These are phyloP conservation scores for Poecile montanus DNA, from an alignment of 2,797 vertebrate species.

Conservation along the genomic window DNA sequence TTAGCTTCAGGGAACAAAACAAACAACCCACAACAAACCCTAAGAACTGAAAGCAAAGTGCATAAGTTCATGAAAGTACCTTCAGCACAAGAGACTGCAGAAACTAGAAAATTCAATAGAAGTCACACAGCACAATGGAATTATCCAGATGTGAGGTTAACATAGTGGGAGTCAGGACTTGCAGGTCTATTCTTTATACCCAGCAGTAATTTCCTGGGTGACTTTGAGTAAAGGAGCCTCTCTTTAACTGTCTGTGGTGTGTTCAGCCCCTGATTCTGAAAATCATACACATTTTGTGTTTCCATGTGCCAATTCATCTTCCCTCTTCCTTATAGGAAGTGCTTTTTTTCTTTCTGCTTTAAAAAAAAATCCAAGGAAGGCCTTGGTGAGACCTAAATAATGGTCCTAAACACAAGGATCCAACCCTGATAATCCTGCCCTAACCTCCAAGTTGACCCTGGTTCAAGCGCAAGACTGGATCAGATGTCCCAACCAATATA, in stretches of 20 bases:
- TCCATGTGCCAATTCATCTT: not conserved
- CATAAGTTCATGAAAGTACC: constrained; percentile 11
- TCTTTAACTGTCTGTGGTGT: not conserved
- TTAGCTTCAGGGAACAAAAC: constrained; percentile 7
- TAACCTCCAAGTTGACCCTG: not conserved
- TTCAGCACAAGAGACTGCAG: not conserved
- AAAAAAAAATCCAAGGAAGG: not conserved
- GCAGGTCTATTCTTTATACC: not conserved
- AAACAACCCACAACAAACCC: not conserved
- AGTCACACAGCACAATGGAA: not conserved
- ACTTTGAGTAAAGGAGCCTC: not conserved
- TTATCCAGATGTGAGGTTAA: not conserved
- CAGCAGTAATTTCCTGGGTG: not conserved
- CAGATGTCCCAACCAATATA: not conserved
- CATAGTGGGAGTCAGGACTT: not conserved
- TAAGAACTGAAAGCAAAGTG: constrained; percentile 10
- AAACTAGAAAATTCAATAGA: not conserved
- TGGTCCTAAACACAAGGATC: not conserved
- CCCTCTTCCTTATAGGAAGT: not conserved
- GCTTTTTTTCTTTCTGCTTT: not conserved
- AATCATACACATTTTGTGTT: not conserved
- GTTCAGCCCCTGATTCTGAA: not conserved
- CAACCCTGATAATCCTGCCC: not conserved
- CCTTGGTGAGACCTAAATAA: not conserved
- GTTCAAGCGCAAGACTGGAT: not conserved